Evolutionary conservation across 2,113 vertebrate genomes (phyloP).

Genomic region (Indicator indicator): DNA sequence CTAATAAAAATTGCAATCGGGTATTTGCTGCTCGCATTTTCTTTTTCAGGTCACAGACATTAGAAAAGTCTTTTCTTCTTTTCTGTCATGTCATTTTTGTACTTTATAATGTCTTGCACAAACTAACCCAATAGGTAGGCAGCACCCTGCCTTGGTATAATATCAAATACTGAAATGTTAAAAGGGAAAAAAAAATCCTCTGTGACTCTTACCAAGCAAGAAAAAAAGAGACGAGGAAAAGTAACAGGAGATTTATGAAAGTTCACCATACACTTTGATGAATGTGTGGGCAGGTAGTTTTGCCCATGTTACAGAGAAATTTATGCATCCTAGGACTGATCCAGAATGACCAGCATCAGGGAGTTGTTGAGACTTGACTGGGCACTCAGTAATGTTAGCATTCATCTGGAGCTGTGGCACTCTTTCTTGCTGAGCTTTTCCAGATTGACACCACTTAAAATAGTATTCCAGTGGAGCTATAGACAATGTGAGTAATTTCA

Average conservation of each 20-base stretch:
- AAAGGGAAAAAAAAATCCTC: not conserved
- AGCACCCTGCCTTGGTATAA: slow-evolving; percentile 17
- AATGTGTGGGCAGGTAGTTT: slow-evolving; percentile 27
- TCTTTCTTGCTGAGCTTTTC: not conserved
- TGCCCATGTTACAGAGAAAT: not conserved
- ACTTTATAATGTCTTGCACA: not conserved
- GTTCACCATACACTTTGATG: not conserved
- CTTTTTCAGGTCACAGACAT: slow-evolving; percentile 35
- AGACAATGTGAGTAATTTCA: not conserved
- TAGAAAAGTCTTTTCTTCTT: not conserved
- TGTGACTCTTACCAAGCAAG: not conserved
- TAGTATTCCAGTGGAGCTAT: not conserved
- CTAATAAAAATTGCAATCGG: not conserved
- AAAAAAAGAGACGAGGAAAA: not conserved
- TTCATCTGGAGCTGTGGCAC: not conserved
- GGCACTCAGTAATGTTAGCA: not conserved
- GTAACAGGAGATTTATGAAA: slow-evolving; percentile 23
- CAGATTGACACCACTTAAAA: not conserved
- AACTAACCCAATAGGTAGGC: slow-evolving; percentile 28
- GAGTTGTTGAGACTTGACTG: not conserved
- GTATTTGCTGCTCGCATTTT: not conserved
- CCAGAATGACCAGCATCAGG: not conserved
- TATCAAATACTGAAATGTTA: slow-evolving; percentile 35
- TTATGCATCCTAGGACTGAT: not conserved
- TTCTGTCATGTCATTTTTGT: not conserved